Evolutionary conservation across 1,140 invertebrate genomes (phyloP).

Genomic region (Paralvinella palmiformis): DNA sequence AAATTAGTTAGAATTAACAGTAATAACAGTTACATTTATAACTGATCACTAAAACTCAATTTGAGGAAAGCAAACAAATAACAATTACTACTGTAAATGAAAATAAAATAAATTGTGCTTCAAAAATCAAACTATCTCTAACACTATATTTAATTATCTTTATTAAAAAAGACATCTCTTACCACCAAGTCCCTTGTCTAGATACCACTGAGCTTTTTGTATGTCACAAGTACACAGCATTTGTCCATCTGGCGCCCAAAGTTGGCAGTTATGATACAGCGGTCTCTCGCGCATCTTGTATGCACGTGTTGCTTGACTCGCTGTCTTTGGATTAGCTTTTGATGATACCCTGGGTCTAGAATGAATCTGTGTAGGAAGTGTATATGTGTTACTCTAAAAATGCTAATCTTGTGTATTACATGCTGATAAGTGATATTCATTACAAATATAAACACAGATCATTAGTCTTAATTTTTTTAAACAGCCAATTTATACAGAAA

Average conservation of each 20-base stretch:
- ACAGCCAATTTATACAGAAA: neutral
- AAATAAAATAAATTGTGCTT: no score
- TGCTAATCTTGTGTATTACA: neutral
- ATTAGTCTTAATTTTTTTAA: neutral
- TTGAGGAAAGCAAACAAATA: no score
- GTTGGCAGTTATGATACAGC: slow-evolving; percentile 73
- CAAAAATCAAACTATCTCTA: no score
- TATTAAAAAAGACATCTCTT: no score
- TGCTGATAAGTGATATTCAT: neutral
- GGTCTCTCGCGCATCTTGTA: slow-evolving; percentile 47
- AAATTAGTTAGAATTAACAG: no score
- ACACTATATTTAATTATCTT: no score
- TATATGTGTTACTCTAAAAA: neutral
- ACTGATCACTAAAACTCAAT: no score
- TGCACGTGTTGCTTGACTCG: slow-evolving; percentile 13
- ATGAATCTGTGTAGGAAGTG: neutral
- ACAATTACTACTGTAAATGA: no score
- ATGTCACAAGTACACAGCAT: slow-evolving; percentile 71
- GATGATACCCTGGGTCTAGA: neutral
- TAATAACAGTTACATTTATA: no score
- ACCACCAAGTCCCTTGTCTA: slow-evolving; percentile 62
- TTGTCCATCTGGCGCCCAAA: slow-evolving; percentile 73
- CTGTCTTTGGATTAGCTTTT: neutral
- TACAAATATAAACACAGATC: neutral
- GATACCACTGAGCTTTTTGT: slow-evolving; percentile 75